These are phyloP conservation scores for Thomomys bottae DNA, from an alignment of 2,113 vertebrate species.

Conservation along the genomic window DNA sequence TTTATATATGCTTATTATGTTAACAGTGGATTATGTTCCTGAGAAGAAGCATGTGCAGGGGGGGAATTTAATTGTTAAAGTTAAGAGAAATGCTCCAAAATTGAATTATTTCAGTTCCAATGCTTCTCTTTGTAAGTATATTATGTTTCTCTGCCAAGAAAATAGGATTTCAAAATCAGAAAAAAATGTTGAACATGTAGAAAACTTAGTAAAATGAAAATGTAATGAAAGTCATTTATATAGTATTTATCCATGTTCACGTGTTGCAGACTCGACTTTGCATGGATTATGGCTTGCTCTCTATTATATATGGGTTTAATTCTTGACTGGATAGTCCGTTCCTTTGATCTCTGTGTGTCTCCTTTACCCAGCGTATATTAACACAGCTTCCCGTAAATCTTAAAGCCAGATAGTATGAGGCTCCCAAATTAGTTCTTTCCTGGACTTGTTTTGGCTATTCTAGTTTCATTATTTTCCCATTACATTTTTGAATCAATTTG, in stretches of 20 bases:
- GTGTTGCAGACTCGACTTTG: not conserved
- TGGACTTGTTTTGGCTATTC: not conserved
- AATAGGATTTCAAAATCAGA: not conserved
- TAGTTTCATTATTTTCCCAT: not conserved
- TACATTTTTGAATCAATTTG: not conserved
- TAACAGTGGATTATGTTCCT: slow-evolving; percentile 18
- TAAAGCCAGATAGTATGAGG: not conserved
- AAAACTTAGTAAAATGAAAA: not conserved
- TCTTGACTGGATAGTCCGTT: not conserved
- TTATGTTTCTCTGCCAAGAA: not conserved
- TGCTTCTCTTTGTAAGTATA: not conserved
- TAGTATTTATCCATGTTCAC: not conserved
- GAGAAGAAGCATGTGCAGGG: not conserved
- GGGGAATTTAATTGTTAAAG: slow-evolving; percentile 1
- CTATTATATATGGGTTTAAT: accelerated
- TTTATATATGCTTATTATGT: slow-evolving; percentile 54
- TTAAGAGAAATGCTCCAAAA: slow-evolving; percentile 29
- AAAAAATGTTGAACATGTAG: not conserved
- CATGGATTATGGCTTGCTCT: not conserved
- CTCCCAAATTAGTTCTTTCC: not conserved
- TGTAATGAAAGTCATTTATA: not conserved
- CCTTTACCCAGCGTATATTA: not conserved
- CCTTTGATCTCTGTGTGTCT: not conserved
- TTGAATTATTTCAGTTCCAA: slow-evolving; percentile 40
- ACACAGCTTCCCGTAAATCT: not conserved